Conservation (phyloP, 2,113 vertebrate genomes). For the Myrmophylax atrothorax region DNA sequence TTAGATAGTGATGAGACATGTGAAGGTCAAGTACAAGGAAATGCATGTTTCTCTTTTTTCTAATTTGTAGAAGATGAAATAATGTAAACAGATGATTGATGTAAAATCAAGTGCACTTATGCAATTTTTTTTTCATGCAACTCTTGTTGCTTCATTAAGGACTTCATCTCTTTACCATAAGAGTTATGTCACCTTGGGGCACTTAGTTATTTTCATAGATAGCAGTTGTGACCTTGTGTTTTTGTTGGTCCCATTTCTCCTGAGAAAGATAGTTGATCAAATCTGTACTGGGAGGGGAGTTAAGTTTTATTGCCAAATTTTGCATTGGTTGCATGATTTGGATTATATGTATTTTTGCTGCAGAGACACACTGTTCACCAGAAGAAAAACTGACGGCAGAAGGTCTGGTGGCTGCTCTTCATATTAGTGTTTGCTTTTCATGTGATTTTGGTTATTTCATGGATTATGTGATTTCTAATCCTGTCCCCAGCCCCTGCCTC, state of each 20-base stretch:
- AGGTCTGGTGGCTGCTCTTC: not conserved
- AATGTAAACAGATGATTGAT: not conserved
- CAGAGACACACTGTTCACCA: not conserved
- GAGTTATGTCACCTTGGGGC: not conserved
- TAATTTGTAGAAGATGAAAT: not conserved
- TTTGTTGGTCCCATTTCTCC: not conserved
- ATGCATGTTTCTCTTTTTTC: not conserved
- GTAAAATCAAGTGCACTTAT: not conserved
- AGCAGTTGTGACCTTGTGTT: not conserved
- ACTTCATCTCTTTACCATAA: not conserved
- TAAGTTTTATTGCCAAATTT: not conserved
- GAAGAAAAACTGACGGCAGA: not conserved
- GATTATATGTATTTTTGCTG: not conserved
- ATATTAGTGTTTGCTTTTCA: not conserved
- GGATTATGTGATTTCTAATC: not conserved
- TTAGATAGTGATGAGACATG: not conserved
- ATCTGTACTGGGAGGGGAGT: not conserved
- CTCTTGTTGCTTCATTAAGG: not conserved
- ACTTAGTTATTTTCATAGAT: not conserved
- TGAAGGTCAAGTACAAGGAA: not conserved
- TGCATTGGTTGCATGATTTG: not conserved
- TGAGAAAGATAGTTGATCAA: not conserved
- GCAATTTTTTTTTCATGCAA: not conserved
- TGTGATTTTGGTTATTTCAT: not conserved
- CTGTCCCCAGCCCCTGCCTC: accelerated